Percentiles rank a stretch among this genome's conserved stretches.
Evolutionary conservation across 2,797 vertebrate species (phyloP).

Genomic region (Enteromius mattozi): DNA sequence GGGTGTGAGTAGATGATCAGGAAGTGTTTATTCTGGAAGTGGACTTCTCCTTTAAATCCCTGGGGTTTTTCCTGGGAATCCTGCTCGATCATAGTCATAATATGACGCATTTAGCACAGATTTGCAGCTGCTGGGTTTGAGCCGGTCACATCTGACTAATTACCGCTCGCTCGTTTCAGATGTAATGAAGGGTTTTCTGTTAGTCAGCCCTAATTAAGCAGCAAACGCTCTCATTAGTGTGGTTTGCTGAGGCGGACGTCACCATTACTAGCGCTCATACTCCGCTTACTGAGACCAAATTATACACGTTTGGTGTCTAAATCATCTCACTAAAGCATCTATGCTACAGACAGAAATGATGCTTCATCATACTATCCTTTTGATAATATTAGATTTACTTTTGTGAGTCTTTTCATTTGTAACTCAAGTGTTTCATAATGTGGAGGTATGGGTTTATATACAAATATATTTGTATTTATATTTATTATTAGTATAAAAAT

Average conservation of each 20-base stretch:
- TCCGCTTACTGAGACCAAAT: background rate
- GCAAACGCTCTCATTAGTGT: constrained; percentile 15
- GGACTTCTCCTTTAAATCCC: background rate
- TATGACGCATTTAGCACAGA: background rate
- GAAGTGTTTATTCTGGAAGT: background rate
- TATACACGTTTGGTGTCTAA: background rate
- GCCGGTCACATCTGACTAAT: constrained; percentile 41
- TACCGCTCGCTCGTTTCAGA: constrained; percentile 29
- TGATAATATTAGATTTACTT: background rate
- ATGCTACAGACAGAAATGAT: background rate
- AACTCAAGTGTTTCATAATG: background rate
- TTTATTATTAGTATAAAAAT: background rate
- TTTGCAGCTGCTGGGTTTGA: constrained; percentile 13
- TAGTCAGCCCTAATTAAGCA: constrained; percentile 34
- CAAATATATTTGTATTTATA: background rate
- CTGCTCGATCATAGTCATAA: background rate
- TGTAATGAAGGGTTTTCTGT: constrained; percentile 41
- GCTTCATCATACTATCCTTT: background rate
- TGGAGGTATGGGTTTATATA: background rate
- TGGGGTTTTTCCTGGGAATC: background rate
- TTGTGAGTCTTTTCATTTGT: background rate
- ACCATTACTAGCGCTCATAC: background rate
- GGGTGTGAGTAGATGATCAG: too few relatives aligned
- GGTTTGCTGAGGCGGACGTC: background rate
- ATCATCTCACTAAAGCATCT: background rate